phyloP scores from a whole-genome alignment of 2,797 vertebrate genomes.

The Semaprochilodus insignis region DNA sequence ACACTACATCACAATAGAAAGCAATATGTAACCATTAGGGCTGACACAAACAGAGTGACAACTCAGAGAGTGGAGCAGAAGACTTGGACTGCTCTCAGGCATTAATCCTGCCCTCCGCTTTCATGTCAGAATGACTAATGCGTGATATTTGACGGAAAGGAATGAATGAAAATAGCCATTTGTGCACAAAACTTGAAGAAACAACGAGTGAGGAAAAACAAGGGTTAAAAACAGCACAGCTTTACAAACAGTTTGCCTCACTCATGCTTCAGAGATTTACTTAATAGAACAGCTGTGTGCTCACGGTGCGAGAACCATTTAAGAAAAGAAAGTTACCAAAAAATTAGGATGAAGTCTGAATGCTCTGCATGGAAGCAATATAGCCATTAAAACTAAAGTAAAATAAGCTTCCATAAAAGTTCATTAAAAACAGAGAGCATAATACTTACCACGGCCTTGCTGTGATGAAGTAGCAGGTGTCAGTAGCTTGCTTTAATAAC shows the following conservation, averaged over 20 bases:
- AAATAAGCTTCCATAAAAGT: constrained; percentile 1
- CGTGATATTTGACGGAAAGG: constrained; percentile 14
- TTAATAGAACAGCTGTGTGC: constrained; percentile 29
- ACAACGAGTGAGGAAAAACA: not conserved
- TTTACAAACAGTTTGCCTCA: constrained; percentile 17
- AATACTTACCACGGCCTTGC: too few relatives aligned
- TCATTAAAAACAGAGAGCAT: not conserved
- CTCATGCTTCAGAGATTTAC: constrained; percentile 29
- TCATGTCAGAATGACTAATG: constrained; percentile 43
- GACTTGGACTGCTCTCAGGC: constrained; percentile 25
- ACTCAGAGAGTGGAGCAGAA: constrained; percentile 34
- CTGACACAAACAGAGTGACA: constrained; percentile 41
- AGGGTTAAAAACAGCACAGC: constrained; percentile 7
- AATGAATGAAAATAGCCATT: constrained; percentile 41
- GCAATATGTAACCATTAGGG: constrained; percentile 44
- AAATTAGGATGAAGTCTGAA: not conserved
- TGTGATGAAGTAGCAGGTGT: too few relatives aligned
- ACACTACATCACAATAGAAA: constrained; percentile 31
- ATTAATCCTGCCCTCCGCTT: constrained; percentile 36
- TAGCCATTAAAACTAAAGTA: not conserved
- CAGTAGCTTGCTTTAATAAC: too few relatives aligned
- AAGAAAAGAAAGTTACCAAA: not conserved
- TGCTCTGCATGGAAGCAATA: not conserved
- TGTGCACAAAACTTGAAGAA: constrained; percentile 18
- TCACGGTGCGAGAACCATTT: constrained; percentile 3